Conservation (phyloP, 2,797 vertebrate genomes). For the Arnoldichthys spilopterus region DNA sequence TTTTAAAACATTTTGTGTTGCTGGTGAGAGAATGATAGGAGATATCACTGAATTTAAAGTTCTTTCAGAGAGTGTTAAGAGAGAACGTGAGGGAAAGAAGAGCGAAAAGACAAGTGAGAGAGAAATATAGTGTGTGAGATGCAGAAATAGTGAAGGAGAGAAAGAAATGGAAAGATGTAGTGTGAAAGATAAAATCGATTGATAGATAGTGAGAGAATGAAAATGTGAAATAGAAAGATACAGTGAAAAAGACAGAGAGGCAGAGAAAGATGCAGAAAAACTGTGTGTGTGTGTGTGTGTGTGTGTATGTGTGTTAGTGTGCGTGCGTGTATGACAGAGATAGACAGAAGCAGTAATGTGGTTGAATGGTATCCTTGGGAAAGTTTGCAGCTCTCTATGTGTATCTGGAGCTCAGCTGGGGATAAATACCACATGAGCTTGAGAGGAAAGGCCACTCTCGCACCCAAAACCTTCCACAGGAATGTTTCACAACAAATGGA, state of each 20-base stretch:
- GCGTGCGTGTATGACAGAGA: neutral
- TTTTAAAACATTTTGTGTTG: too few relatives aligned
- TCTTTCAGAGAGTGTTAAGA: neutral
- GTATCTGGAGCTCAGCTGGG: constrained; percentile 80
- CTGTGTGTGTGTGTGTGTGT: too few relatives aligned
- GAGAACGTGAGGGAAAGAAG: neutral
- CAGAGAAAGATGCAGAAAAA: too few relatives aligned
- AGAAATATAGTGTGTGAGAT: constrained; percentile 15
- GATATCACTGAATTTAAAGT: too few relatives aligned
- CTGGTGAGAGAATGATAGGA: too few relatives aligned
- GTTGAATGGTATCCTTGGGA: constrained; percentile 83
- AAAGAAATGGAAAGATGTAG: neutral
- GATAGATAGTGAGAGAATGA: constrained; percentile 28
- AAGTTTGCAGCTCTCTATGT: constrained; percentile 81
- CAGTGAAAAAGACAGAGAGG: constrained; percentile 9
- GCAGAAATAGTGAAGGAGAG: neutral
- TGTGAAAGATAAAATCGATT: neutral
- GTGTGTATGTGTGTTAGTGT: neutral
- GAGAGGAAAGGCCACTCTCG: constrained; percentile 78
- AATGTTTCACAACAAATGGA: constrained; percentile 83
- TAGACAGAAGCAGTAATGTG: constrained; percentile 65
- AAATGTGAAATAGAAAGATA: neutral
- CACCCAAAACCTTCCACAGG: constrained; percentile 72
- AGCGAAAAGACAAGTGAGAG: neutral
- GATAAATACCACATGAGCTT: constrained; percentile 83